Base-by-base conservation (phyloP, 2,113 vertebrate genomes). In the Chiloscyllium plagiosum region DNA sequence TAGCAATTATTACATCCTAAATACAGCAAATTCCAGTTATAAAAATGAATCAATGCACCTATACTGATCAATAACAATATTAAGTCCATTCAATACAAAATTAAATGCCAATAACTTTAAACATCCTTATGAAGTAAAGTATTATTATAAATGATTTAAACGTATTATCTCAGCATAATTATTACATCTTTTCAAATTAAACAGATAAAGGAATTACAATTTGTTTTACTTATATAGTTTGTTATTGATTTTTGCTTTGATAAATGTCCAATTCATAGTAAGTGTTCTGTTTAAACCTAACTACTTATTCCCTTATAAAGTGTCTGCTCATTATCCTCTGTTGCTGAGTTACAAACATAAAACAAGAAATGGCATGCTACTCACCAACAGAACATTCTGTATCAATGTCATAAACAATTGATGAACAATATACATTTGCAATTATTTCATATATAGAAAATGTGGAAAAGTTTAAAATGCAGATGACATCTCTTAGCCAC, bases 1-100 rank as follows among this genome's bases (percentile, higher is more conserved):
- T 98, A 97, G 95, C 97, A 97, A 97, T 97, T 96, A 97, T 96
- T 96, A 97, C 97, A 97, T 96, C 96, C 95, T 96, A 96, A 97
- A 96, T 97, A 96, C 96, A 96, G 96, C 89, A 97, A 96, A 96
- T 96, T 94, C 96, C 96, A 96, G 69, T 47, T 10, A 22, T 97
- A 97, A 96, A 97, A 97, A 98, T 97, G 97, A 97, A 97, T 96
- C 96, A 80, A 96, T 94, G 96, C 8, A 85, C 97, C 96, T 92
- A 97, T 97, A 97, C 95, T 95, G 97, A 97, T 95, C 8, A 0
- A 96, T 97, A 97, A 96, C 95, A 96, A 97, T 42, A 94, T 37
- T 70, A 20, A 94, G 66, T 10, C 24, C 92, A 94, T 26, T 94
- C n/a, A 47, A 70, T 94, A 47, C 19, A n/a, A 70, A 94, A 94